Evolutionary conservation across 1,140 invertebrate species (phyloP).

Genomic region (Elysia chlorotica): DNA sequence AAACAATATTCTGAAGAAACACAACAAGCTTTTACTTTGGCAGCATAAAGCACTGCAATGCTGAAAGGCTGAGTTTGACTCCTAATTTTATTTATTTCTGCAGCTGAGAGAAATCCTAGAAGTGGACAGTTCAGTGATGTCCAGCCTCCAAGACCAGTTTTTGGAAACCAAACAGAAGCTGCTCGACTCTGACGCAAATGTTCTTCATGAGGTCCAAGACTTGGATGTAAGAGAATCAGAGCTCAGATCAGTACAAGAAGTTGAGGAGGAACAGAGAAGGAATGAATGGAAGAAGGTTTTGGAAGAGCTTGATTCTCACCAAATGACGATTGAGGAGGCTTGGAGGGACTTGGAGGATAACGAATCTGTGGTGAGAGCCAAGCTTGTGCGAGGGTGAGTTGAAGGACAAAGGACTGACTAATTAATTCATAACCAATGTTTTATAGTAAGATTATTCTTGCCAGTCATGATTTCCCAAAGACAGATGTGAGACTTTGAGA

Average conservation of each 20-base stretch:
- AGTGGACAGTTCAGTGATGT: slow-evolving; percentile 23
- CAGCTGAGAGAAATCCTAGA: slow-evolving; percentile 9
- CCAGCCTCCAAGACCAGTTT: slow-evolving; percentile 26
- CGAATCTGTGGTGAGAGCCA: slow-evolving; percentile 32
- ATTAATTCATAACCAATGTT: too few relatives aligned
- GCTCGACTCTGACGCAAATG: slow-evolving; percentile 25
- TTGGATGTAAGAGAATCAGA: slow-evolving; percentile 30
- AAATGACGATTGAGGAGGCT: slow-evolving; percentile 45
- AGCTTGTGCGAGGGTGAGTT: slow-evolving; percentile 14
- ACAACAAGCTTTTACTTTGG: too few relatives aligned
- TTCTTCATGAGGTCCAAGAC: slow-evolving; percentile 32
- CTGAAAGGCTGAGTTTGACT: not conserved
- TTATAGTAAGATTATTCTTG: too few relatives aligned
- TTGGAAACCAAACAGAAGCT: slow-evolving; percentile 20
- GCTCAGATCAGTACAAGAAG: too few relatives aligned
- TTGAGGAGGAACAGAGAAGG: slow-evolving; percentile 35
- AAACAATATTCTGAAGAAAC: too few relatives aligned
- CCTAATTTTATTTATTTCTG: not conserved
- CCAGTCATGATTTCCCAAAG: too few relatives aligned
- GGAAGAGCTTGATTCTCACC: slow-evolving; percentile 39
- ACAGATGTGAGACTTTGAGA: too few relatives aligned
- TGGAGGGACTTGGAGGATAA: slow-evolving; percentile 48
- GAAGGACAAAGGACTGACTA: too few relatives aligned
- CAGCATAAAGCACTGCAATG: too few relatives aligned
- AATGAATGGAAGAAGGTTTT: slow-evolving; percentile 35